These are phyloP conservation scores for Zaprionus capensis DNA, from an alignment of 1,140 invertebrate genomes.

Conservation along the genomic window DNA sequence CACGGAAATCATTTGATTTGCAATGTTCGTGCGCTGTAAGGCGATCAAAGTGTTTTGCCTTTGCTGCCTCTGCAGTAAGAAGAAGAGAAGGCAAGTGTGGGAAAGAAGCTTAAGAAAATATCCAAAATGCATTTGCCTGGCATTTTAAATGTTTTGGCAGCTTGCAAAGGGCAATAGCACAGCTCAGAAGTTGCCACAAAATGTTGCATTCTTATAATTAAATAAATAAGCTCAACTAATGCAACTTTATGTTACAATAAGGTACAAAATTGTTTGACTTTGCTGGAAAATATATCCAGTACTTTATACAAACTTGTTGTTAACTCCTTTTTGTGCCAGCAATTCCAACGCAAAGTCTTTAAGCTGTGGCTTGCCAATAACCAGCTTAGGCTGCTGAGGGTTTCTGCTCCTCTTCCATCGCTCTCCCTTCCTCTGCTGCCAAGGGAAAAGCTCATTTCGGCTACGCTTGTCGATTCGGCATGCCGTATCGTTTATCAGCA, in stretches of 20 bases:
- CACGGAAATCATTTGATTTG: slow-evolving; percentile 81
- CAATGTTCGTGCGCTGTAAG: slow-evolving; percentile 69
- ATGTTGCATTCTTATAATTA: slow-evolving; percentile 8
- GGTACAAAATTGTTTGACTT: not conserved
- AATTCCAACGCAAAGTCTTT: slow-evolving; percentile 5
- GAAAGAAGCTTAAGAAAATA: slow-evolving; percentile 10
- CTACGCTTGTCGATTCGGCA: slow-evolving; percentile 2
- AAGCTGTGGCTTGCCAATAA: slow-evolving; percentile 25
- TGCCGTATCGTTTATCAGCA: slow-evolving; percentile 46
- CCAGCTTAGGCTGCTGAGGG: slow-evolving; percentile 15
- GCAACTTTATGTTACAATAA: not conserved
- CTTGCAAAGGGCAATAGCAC: slow-evolving; percentile 10
- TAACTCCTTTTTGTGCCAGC: not conserved
- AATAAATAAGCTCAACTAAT: not conserved
- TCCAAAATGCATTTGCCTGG: slow-evolving; percentile 33
- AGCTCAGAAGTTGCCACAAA: not conserved
- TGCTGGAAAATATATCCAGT: not conserved
- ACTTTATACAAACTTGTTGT: not conserved
- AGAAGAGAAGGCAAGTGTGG: not conserved
- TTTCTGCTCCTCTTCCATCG: not conserved
- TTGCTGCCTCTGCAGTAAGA: slow-evolving; percentile 20
- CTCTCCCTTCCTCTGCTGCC: not conserved
- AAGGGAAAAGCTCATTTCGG: slow-evolving; percentile 1
- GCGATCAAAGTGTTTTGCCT: slow-evolving; percentile 73
- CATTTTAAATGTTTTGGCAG: slow-evolving; percentile 35